These are phyloP conservation scores for Pissodes strobi DNA, from an alignment of 1,140 invertebrate genomes.

Conservation along the genomic window DNA sequence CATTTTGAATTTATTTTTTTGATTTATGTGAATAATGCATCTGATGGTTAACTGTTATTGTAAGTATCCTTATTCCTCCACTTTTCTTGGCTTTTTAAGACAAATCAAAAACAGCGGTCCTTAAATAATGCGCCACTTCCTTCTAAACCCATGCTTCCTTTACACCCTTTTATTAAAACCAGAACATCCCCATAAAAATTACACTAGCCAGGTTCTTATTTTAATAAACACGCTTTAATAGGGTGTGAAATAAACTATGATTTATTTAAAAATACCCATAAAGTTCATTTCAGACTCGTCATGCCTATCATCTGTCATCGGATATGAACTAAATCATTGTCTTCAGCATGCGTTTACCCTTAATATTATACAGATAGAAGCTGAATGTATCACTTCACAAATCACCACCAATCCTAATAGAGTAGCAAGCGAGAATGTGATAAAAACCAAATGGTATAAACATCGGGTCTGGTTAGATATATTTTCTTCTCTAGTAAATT, in stretches of 20 bases:
- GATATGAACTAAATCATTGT: neutral
- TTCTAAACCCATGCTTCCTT: constrained; percentile 14
- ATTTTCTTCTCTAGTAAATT: too few relatives aligned
- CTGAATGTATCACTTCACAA: constrained; percentile 1
- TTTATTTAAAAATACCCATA: neutral
- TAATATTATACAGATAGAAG: neutral
- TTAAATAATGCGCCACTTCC: neutral
- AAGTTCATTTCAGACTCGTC: neutral
- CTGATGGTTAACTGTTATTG: too few relatives aligned
- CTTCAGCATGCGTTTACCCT: neutral
- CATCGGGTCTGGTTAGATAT: too few relatives aligned
- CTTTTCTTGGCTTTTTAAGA: too few relatives aligned
- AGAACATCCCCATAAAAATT: constrained; percentile 15
- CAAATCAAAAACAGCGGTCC: neutral
- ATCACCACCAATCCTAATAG: neutral
- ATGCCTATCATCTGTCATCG: neutral
- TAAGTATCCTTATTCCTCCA: too few relatives aligned
- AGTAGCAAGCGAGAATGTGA: neutral
- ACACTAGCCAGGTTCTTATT: neutral
- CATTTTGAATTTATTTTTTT: too few relatives aligned
- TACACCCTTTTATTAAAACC: neutral
- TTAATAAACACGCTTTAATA: constrained; percentile 24
- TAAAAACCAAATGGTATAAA: neutral
- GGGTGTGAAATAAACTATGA: constrained; percentile 12
- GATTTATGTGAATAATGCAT: too few relatives aligned